A percentile compares a stretch with the other conserved stretches of the same genome.
phyloP scores from a whole-genome alignment of 2,797 vertebrate species.

The Percopsis omiscomaycus region DNA sequence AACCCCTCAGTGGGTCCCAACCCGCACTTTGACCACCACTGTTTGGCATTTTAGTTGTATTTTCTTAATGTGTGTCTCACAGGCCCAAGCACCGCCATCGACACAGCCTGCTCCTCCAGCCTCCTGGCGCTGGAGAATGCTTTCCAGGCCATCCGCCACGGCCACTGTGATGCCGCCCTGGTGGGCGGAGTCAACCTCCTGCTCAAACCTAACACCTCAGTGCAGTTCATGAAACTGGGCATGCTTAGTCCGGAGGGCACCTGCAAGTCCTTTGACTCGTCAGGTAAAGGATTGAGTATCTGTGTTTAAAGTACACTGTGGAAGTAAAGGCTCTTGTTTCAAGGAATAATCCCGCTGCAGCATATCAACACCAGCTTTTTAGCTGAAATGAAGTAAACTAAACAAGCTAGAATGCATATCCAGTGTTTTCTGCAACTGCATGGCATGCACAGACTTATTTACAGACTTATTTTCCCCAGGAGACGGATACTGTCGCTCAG shows the following conservation, averaged over 20 bases:
- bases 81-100: conserved; percentile 93
- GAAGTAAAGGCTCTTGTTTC: too few relatives aligned
- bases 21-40: too few relatives aligned
- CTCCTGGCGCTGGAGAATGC: conserved; percentile 88
- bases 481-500: conserved; percentile 92
- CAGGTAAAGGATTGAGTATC: conserved; percentile 72
- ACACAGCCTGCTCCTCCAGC: conserved; percentile 96
- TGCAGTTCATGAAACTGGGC: conserved; percentile 97
- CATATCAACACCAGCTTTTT: too few relatives aligned
- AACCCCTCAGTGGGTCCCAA: too few relatives aligned
- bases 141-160: conserved; percentile 85
- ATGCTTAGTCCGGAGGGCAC: conserved; percentile 90
- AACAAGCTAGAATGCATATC: too few relatives aligned
- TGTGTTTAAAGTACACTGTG: too few relatives aligned
- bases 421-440: neutral
- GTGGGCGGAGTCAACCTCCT: conserved; percentile 91
- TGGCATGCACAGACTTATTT: neutral
- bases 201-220: conserved; percentile 93
- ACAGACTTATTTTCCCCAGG: conserved; percentile 67
- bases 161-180: conserved; percentile 84
- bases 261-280: conserved; percentile 90
- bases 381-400: too few relatives aligned
- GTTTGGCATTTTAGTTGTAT: too few relatives aligned
- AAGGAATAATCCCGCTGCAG: too few relatives aligned
- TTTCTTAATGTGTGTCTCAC: neutral